Conservation (phyloP, 2,888 invertebrate species). For the Cryptus armator region DNA sequence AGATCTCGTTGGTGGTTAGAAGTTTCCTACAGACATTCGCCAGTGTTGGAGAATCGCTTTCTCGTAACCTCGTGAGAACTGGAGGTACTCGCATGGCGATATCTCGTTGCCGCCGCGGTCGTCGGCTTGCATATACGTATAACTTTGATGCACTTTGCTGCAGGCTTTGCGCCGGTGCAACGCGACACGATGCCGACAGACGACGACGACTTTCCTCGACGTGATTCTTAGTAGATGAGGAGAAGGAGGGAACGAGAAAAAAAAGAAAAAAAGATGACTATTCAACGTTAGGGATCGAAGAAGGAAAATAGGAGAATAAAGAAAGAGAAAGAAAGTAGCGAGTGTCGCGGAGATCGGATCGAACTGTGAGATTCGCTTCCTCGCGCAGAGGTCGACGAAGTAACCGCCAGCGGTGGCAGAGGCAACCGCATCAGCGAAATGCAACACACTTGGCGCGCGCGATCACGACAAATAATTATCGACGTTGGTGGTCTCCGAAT, state of each 20-base stretch:
- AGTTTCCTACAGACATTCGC: conserved; percentile 22
- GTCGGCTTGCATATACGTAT: conserved; percentile 18
- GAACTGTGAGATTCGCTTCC: conserved; percentile 42
- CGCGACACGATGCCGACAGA: conserved; percentile 62
- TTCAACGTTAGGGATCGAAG: background rate
- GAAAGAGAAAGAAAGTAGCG: conserved; percentile 31
- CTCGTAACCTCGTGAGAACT: conserved; percentile 84
- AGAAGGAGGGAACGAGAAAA: conserved; percentile 26
- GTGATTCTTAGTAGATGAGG: conserved; percentile 42
- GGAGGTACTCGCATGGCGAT: conserved; percentile 68
- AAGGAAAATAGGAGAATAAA: conserved; percentile 5
- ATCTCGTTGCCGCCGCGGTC: conserved; percentile 54
- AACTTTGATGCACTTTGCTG: conserved; percentile 61
- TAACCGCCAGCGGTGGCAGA: conserved; percentile 11
- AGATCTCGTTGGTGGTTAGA: conserved; percentile 56
- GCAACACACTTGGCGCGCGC: conserved; percentile 36
- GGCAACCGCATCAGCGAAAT: background rate
- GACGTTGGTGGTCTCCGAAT: conserved; percentile 62
- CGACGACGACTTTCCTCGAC: conserved; percentile 59
- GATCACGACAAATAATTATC: conserved; percentile 68
- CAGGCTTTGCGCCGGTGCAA: conserved; percentile 58
- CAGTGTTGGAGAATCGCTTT: conserved; percentile 77
- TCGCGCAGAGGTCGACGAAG: conserved; percentile 35
- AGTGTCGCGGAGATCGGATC: conserved; percentile 43
- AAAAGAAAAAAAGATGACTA: conserved; percentile 25